A percentile compares a stretch with the other conserved stretches of the same genome.
Evolutionary conservation across 2,797 vertebrate species (phyloP).

Genomic region (Rhinichthys osculus): DNA sequence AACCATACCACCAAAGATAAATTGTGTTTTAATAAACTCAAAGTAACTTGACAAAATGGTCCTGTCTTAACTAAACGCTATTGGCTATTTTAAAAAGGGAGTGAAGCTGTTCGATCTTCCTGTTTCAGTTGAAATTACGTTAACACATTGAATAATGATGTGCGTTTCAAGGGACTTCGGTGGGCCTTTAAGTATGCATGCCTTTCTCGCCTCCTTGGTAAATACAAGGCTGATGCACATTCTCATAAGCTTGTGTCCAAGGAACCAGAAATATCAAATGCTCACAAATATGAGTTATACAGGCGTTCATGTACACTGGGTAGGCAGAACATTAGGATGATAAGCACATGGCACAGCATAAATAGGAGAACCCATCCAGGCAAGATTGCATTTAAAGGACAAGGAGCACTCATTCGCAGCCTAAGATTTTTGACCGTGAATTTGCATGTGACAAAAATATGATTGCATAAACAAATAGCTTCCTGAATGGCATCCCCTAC

Average conservation of each 20-base stretch:
- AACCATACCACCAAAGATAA: too few relatives aligned
- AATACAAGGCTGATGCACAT: neutral
- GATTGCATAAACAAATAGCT: conserved; percentile 29
- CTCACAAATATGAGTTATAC: neutral
- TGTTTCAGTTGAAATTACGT: too few relatives aligned
- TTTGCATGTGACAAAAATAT: neutral
- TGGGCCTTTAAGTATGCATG: neutral
- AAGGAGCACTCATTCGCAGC: neutral
- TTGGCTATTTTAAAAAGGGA: too few relatives aligned
- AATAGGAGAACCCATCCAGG: neutral
- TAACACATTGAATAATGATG: too few relatives aligned
- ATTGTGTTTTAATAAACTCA: too few relatives aligned
- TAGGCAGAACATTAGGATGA: conserved; percentile 3
- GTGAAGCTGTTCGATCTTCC: too few relatives aligned
- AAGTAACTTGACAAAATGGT: too few relatives aligned
- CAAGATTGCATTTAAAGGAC: neutral
- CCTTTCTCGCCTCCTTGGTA: neutral
- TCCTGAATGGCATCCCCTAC: neutral
- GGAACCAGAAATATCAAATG: neutral
- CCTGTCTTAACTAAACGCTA: too few relatives aligned
- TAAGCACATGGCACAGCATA: conserved; percentile 1
- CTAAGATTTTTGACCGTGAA: neutral
- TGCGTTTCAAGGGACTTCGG: too few relatives aligned
- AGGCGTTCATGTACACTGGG: neutral
- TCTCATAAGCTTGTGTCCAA: neutral